Conservation (phyloP, 2,113 vertebrate species). For the Alaudala cheleensis region DNA sequence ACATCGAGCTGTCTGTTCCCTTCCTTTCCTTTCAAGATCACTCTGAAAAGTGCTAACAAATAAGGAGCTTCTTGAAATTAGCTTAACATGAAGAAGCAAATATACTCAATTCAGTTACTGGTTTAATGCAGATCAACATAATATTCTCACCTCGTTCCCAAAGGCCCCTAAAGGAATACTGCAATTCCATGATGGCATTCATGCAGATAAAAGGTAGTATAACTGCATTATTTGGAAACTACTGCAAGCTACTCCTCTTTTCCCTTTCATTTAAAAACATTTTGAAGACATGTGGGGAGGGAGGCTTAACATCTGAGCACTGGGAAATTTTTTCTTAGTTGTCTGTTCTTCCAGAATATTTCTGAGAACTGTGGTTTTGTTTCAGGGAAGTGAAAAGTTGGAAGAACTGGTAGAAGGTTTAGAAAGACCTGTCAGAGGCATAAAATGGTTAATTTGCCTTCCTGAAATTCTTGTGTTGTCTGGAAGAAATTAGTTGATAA, state of each 20-base stretch:
- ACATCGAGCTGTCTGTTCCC: neutral
- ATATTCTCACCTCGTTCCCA: slow-evolving; percentile 37
- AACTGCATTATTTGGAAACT: slow-evolving; percentile 43
- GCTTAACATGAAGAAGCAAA: slow-evolving; percentile 26
- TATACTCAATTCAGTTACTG: slow-evolving; percentile 15
- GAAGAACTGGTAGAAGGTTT: slow-evolving; percentile 1
- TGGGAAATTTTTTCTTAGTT: neutral
- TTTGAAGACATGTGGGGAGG: neutral
- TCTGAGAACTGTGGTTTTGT: slow-evolving; percentile 10
- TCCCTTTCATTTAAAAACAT: slow-evolving; percentile 15
- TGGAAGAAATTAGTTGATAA: slow-evolving; percentile 11
- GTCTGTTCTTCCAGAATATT: neutral
- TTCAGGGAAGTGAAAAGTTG: neutral
- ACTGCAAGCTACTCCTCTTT: slow-evolving; percentile 2
- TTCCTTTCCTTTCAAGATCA: neutral
- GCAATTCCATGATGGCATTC: neutral
- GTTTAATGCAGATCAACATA: slow-evolving; percentile 45
- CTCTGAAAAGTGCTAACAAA: slow-evolving; percentile 31
- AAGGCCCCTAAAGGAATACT: slow-evolving; percentile 18
- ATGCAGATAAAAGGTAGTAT: slow-evolving; percentile 24
- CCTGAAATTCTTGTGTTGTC: slow-evolving; percentile 10
- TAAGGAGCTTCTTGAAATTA: slow-evolving; percentile 39
- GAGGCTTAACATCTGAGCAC: neutral
- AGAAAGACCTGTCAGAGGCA: neutral
- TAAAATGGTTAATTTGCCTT: slow-evolving; percentile 10